phyloP scores from a whole-genome alignment of 2,888 invertebrate genomes.

The Mythimna lalbum region DNA sequence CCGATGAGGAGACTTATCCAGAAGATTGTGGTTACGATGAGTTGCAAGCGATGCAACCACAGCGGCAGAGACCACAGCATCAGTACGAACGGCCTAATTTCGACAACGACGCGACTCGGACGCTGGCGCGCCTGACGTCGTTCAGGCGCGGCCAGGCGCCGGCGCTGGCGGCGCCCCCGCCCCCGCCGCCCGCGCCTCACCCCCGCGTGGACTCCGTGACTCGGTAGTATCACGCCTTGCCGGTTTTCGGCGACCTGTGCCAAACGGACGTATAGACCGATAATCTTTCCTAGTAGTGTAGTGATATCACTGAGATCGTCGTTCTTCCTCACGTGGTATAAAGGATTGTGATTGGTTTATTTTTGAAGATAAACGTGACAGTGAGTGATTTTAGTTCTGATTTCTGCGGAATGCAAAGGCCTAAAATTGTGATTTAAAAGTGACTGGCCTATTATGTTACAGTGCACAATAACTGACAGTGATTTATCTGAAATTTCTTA shows the following conservation, averaged over 20 bases:
- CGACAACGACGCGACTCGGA: constrained; percentile 82
- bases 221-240: constrained; percentile 90
- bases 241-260: constrained; percentile 90
- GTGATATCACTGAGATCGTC: constrained; percentile 76
- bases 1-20: constrained; percentile 86
- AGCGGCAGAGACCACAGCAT: constrained; percentile 82
- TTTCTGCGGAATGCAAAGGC: constrained; percentile 47
- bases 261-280: constrained; percentile 89
- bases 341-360: constrained; percentile 52
- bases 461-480: constrained; percentile 64
- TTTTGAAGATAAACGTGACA: constrained; percentile 49
- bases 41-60: constrained; percentile 85
- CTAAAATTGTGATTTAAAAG: constrained; percentile 54
- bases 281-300: constrained; percentile 75
- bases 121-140: constrained; percentile 84
- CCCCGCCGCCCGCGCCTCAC: constrained; percentile 84
- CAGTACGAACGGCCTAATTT: constrained; percentile 89
- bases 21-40: constrained; percentile 86
- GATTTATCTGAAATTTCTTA: constrained; percentile 68
- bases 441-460: constrained; percentile 65
- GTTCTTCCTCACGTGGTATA: constrained; percentile 81
- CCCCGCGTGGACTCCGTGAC: constrained; percentile 86
- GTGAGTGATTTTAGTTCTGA: constrained; percentile 56
- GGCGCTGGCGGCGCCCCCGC: constrained; percentile 76
- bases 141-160: constrained; percentile 86